Conservation (phyloP, 2,888 invertebrate genomes). For the Drosophila atripex region DNA sequence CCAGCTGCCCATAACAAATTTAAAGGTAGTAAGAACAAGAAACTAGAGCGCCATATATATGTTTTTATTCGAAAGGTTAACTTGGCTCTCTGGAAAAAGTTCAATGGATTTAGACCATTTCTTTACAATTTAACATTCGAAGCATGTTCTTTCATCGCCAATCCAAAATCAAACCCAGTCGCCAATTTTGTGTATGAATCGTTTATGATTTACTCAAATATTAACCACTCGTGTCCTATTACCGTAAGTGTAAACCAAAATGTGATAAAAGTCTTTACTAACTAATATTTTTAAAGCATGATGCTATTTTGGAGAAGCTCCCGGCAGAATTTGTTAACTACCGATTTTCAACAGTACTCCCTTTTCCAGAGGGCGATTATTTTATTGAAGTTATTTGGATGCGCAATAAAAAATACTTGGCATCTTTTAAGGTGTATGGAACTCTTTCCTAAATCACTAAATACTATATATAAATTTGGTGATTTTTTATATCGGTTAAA, state of each 20-base stretch:
- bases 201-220: not conserved
- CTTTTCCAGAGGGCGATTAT: constrained; percentile 27
- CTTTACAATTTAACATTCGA: constrained; percentile 21
- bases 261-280: not conserved
- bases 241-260: constrained; percentile 1
- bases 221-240: constrained; percentile 10
- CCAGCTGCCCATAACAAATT: constrained; percentile 2
- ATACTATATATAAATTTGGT: not conserved
- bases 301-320: constrained; percentile 14
- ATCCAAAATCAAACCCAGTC: not conserved
- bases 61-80: not conserved
- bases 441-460: constrained; percentile 1
- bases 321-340: constrained; percentile 13
- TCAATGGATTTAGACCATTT: constrained; percentile 24
- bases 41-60: not conserved
- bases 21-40: not conserved
- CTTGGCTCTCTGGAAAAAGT: constrained; percentile 3
- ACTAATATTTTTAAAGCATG: constrained; percentile 10
- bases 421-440: constrained; percentile 10
- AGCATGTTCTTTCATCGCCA: constrained; percentile 4
- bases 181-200: not conserved
- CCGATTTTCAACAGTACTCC: not conserved
- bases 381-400: not conserved
- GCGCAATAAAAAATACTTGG: not conserved
- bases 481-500: no score